A percentile compares a stretch with the other conserved stretches of the same genome.
phyloP scores from a whole-genome alignment of 2,113 vertebrate genomes.

The Calyptommatus sinebrachiatus region DNA sequence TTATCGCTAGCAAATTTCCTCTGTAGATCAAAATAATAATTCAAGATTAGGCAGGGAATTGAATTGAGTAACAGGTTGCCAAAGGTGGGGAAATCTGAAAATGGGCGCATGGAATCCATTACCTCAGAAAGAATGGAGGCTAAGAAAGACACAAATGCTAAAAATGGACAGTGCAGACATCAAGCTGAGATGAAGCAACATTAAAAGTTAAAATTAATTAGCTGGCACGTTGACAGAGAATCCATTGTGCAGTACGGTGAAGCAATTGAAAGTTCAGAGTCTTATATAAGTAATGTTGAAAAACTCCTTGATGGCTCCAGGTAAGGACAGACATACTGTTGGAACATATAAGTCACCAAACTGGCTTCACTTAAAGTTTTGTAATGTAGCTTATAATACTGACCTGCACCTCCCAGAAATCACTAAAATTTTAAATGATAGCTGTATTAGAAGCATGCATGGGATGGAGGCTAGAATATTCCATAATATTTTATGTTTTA shows the following conservation, averaged over 20 bases:
- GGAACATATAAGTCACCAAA: conserved; percentile 47
- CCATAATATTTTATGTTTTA: background rate
- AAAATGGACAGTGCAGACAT: conserved; percentile 45
- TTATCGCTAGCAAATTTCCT: conserved; percentile 11
- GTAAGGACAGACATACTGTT: conserved; percentile 56
- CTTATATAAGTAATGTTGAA: conserved; percentile 63
- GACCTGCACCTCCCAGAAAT: background rate
- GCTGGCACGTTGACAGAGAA: conserved; percentile 72
- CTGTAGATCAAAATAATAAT: background rate
- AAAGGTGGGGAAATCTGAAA: conserved; percentile 30
- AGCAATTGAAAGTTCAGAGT: conserved; percentile 68
- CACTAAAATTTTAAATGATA: background rate
- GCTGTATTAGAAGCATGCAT: background rate
- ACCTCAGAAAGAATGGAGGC: conserved; percentile 16
- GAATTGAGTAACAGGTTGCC: conserved; percentile 21
- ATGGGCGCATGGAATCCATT: conserved; percentile 29
- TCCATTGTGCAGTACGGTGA: conserved; percentile 62
- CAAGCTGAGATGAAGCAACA: conserved; percentile 39
- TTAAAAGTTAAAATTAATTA: conserved; percentile 74
- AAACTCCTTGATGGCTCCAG: conserved; percentile 69
- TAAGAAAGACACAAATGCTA: conserved; percentile 28
- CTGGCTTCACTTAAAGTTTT: conserved; percentile 31
- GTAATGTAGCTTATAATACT: background rate
- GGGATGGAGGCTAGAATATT: background rate
- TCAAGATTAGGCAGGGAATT: background rate